Base-by-base conservation (phyloP, 2,888 invertebrate genomes). In the Drosophila anomelani region DNA sequence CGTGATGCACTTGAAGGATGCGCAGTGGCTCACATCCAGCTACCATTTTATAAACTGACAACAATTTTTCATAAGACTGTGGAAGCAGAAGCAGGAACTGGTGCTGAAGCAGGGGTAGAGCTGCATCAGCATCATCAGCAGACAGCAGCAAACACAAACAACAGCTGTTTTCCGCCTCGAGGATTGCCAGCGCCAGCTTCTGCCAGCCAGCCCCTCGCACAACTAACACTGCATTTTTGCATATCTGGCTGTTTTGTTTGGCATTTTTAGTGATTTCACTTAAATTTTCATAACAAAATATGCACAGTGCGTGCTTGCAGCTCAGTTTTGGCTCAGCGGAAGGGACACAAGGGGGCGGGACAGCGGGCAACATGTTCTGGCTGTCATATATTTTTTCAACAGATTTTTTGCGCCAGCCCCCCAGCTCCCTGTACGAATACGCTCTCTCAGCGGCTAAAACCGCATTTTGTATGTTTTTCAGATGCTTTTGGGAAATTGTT, bases 221-320 rank as follows among this genome's bases (percentile, higher is more conserved):
- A 26, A 46, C 56, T 32, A 49, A 51, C 53, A 49, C 43, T 61
- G 71, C 70, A 69, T 75, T 69, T 79, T 77, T 78, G 84, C 81
- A 86, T 86, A 74, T 76, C 78, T 69, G 62, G 68, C 76, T 72
- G 77, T 85, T 84, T 84, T 81, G 79, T 79, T 80, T 85, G 83
- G 76, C 88, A 89, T 89, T 89, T 90, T 85, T 86, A 89, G 90
- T 89, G 90, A 89, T 89, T 90, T 89, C 88, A 89, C 90, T 90
- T 89, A 89, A 89, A 89, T 89, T 88, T 85, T 89, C 83, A 88
- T 85, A 85, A 90, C 81, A 89, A 85, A 80, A 89, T 82, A 79
- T 80, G 80, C 67, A 73, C 71, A 84, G 79, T 85, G 88, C 87
- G 87, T 84, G 84, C 78, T 75, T 66, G 88, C 66, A 80, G 76